Base-by-base conservation (phyloP, 2,888 invertebrate genomes). In the Caenorhabditis japonica region DNA sequence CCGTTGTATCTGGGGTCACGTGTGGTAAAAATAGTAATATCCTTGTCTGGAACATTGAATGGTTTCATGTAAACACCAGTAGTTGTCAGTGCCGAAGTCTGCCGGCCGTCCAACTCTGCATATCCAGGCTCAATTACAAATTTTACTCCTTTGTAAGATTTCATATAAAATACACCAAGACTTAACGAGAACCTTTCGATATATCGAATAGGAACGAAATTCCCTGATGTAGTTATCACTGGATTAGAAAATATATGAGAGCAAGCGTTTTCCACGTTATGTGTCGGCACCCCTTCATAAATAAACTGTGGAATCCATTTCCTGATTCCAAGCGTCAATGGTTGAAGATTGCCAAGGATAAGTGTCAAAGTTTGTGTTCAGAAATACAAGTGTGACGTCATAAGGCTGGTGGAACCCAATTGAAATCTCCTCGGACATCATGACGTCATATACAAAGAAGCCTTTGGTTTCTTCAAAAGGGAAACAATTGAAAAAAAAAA, bases 1-100 rank as follows among this genome's bases (percentile, higher is more conserved):
- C 64, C 56, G 25, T 44, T 51, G 30, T 23, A 56, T 8, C 27
- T 27, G 8, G 36, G 15, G 36, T 66, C 51, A 56, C 27, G 30
- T 5, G 10, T 10, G 10, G 30, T 30, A 7, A 10, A 30, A 30
- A 30, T 30, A 7, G 47, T 56, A 15, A 66, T 34, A n/a, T 55
- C 51, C n/a, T 10, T 25, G 41, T 66, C 66, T 36, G 36, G 4
- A 0, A 25, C 8, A 33, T 56, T 39, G 41, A 58, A 41, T 7
- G 66, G 56, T 21, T 66, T 66, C 66, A 66, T 66, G 25, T 66
- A 66, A 7, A 66, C 27, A 7, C 66, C 66, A 21, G 66, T 66
- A 0, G 66, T 66, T 0, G 55, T 33, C 33, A 19, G 4, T 49
- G 55, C 0, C 2, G 5, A 2, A 7, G 23, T 21, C 44, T 56